Conservation (phyloP, 2,888 invertebrate genomes). For the Brenthis hecate region DNA sequence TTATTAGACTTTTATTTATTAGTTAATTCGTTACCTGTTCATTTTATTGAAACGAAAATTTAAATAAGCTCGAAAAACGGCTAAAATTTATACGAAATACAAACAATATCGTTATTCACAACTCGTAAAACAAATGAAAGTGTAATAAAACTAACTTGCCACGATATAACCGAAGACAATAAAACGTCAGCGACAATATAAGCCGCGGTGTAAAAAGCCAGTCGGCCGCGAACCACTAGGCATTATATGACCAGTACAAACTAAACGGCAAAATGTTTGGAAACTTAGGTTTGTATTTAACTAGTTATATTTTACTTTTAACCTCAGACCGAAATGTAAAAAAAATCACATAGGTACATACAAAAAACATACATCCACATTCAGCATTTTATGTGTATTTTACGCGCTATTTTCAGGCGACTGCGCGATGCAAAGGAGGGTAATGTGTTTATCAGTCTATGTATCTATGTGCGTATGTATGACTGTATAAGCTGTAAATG, state of each 20-base stretch:
- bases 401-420: no score
- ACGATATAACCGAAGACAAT: constrained; percentile 28
- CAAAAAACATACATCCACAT: no score
- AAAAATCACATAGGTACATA: no score
- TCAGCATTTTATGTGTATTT: no score
- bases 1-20: no score
- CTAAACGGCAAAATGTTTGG: constrained; percentile 19
- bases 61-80: neutral
- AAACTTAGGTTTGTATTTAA: neutral
- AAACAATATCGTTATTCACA: constrained; percentile 10
- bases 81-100: neutral
- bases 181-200: constrained; percentile 35
- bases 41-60: neutral
- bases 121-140: constrained; percentile 24
- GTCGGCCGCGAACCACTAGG: constrained; percentile 33
- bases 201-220: constrained; percentile 34
- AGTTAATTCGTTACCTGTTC: no score
- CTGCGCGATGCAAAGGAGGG: no score
- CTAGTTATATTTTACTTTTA: no score
- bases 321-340: no score
- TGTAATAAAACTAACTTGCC: constrained; percentile 28
- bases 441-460: no score
- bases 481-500: no score
- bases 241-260: constrained; percentile 23
- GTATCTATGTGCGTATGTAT: no score